A percentile compares a stretch with the other conserved stretches of the same genome.
Evolutionary conservation across 2,797 vertebrate species (phyloP).

Genomic region (Cetoscarus ocellatus): DNA sequence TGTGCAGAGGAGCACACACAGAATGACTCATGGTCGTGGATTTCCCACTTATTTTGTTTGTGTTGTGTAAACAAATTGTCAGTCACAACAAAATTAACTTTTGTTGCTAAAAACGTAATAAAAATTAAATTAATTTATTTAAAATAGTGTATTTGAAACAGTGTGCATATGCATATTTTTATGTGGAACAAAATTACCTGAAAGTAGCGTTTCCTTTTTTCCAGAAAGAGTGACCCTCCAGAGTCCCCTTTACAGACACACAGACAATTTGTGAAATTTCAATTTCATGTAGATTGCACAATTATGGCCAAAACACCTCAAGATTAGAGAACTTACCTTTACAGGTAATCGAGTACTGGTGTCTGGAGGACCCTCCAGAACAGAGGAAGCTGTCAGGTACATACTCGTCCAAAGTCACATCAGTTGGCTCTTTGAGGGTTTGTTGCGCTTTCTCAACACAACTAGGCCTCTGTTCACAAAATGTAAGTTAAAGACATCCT

Average conservation of each 20-base stretch:
- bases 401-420: constrained; percentile 77
- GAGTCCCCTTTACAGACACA: constrained; percentile 78
- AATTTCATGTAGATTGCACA: background rate
- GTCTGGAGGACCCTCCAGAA: constrained; percentile 67
- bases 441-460: constrained; percentile 74
- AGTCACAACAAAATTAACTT: no score
- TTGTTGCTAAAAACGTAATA: no score
- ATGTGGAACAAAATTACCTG: constrained; percentile 69
- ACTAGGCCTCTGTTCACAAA: constrained; percentile 69
- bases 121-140: no score
- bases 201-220: constrained; percentile 79
- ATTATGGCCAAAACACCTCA: background rate
- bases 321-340: constrained; percentile 70
- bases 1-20: no score
- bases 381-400: constrained; percentile 80
- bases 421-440: constrained; percentile 44
- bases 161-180: no score
- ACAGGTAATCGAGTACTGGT: constrained; percentile 66
- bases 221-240: constrained; percentile 82
- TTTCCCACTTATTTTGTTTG: no score
- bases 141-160: background rate
- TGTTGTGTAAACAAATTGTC: no score
- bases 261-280: background rate
- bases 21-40: no score
- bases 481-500: background rate